Conservation (phyloP, 2,888 invertebrate genomes). For the Hoplodrina blanda region DNA sequence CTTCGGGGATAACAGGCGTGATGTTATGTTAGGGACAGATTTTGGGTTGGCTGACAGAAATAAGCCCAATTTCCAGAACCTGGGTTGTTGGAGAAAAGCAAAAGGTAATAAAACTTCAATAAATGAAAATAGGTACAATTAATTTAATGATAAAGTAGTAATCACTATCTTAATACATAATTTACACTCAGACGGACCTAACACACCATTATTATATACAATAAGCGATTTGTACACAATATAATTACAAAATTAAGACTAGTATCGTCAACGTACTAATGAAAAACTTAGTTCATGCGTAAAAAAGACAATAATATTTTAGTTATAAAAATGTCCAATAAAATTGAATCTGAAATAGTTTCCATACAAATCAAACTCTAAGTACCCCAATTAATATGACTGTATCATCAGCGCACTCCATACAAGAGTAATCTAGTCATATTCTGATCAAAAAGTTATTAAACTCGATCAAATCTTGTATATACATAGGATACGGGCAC, state of each 20-base stretch:
- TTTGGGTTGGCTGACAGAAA: too few species aligned
- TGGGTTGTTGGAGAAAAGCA: not conserved
- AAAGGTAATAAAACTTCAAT: constrained; percentile 70
- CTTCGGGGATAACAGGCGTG: too few species aligned
- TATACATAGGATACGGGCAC: too few species aligned
- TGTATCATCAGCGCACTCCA: too few species aligned
- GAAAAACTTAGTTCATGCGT: constrained; percentile 35
- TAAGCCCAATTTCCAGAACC: too few species aligned
- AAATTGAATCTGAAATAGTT: not conserved
- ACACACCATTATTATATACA: constrained; percentile 69
- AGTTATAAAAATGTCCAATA: constrained; percentile 20
- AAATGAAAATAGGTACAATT: constrained; percentile 87
- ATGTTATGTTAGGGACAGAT: too few species aligned
- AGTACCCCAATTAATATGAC: too few species aligned
- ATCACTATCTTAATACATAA: constrained; percentile 73
- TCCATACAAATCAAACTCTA: not conserved
- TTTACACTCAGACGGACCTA: constrained; percentile 80
- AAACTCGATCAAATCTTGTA: too few species aligned
- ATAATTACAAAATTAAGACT: constrained; percentile 67
- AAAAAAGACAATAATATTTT: constrained; percentile 21
- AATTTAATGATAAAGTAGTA: constrained; percentile 86
- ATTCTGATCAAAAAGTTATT: too few species aligned
- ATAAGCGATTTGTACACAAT: constrained; percentile 74
- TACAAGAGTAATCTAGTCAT: not conserved
- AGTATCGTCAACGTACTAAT: constrained; percentile 63